Conservation (phyloP, 2,113 vertebrate genomes). For the Nyctibius bracteatus region DNA sequence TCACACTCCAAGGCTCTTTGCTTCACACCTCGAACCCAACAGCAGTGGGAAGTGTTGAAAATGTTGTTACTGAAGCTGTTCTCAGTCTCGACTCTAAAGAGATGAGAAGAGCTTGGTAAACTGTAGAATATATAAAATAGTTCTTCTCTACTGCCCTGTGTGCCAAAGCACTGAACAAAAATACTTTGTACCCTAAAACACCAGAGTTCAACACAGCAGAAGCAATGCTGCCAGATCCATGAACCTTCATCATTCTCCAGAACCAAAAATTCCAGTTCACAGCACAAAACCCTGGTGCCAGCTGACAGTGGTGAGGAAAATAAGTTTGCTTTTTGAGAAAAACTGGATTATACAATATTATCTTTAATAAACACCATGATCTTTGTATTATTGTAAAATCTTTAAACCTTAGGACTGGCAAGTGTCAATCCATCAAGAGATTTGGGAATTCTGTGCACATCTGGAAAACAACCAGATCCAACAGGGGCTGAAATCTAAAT, state of each 20-base stretch:
- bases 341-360: neutral
- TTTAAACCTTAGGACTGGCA: neutral
- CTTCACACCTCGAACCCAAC: neutral
- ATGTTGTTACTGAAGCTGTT: neutral
- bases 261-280: neutral
- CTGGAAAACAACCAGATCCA: neutral
- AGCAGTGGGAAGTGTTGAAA: neutral
- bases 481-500: neutral
- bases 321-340: neutral
- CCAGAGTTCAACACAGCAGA: neutral
- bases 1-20: neutral
- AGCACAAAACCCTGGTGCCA: neutral
- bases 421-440: neutral
- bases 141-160: neutral
- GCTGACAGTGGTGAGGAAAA: neutral
- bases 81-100: neutral
- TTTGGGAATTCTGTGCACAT: neutral
- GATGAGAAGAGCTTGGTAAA: neutral
- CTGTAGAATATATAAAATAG: neutral
- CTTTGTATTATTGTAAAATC: neutral
- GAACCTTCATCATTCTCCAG: neutral
- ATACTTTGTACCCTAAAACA: neutral
- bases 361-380: neutral
- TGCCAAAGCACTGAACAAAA: neutral
- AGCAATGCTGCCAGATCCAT: neutral